These are phyloP conservation scores for Copidosoma floridanum DNA, from an alignment of 1,140 invertebrate species.

Conservation along the genomic window DNA sequence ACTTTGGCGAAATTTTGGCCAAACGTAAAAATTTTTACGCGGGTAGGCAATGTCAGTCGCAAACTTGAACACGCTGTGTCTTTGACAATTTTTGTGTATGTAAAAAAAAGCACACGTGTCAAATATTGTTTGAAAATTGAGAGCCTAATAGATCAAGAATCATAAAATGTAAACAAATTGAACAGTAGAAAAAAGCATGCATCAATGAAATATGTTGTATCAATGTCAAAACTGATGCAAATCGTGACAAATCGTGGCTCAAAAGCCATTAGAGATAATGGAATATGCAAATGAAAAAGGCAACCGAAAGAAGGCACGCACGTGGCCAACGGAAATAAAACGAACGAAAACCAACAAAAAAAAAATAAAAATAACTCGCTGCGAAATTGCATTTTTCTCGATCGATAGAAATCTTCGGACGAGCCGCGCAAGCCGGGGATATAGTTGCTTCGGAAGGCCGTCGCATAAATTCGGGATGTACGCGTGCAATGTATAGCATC, in stretches of 20 bases:
- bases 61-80: no score
- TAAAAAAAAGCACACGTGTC: no score
- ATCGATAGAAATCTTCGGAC: constrained; percentile 21
- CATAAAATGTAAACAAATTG: neutral
- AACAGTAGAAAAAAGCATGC: neutral
- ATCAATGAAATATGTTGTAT: constrained; percentile 9
- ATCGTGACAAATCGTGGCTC: constrained; percentile 16
- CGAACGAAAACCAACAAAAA: neutral
- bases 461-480: constrained; percentile 20
- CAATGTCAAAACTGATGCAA: constrained; percentile 11
- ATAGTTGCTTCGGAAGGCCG: constrained; percentile 3
- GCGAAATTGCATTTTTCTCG: constrained; percentile 27
- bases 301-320: neutral
- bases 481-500: constrained; percentile 20
- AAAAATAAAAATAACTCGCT: no score
- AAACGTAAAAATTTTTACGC: no score
- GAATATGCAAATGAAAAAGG: constrained; percentile 26
- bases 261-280: constrained; percentile 27
- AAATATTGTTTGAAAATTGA: no score
- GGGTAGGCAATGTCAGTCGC: no score
- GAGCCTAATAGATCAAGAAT: no score
- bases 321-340: no score
- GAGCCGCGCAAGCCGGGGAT: neutral
- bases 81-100: no score
- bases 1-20: no score